These are phyloP conservation scores for Nasua narica DNA, from an alignment of 2,797 vertebrate species.

Conservation along the genomic window DNA sequence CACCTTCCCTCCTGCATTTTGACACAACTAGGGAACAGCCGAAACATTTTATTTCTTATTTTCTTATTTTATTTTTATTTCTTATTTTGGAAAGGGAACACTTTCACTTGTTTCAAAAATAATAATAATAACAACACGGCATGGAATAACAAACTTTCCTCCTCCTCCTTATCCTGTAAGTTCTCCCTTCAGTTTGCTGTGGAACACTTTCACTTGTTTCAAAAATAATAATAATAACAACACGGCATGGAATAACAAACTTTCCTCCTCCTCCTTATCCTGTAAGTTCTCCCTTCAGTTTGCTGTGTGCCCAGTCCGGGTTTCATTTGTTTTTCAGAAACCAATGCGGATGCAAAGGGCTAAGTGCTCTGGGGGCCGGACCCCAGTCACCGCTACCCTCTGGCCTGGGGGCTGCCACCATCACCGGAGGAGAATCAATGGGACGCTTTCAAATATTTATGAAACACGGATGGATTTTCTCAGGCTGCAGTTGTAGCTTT, in stretches of 20 bases:
- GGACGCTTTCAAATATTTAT: slow-evolving; percentile 83
- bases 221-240: background rate
- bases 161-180: background rate
- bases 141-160: background rate
- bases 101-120: background rate
- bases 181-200: no score
- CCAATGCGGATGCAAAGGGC: background rate
- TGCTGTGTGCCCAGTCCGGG: background rate
- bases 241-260: background rate
- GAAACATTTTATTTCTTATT: no score
- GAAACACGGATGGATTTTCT: slow-evolving; percentile 79
- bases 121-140: background rate
- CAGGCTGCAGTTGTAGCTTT: slow-evolving; percentile 79
- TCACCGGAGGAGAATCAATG: slow-evolving; percentile 61
- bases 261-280: background rate
- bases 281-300: no score
- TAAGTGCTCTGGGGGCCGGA: background rate
- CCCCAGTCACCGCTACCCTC: background rate
- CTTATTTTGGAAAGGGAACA: slow-evolving; percentile 11
- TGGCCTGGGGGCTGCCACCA: slow-evolving; percentile 47
- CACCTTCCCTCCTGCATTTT: background rate
- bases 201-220: no score
- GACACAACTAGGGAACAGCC: background rate
- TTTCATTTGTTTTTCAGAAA: background rate
- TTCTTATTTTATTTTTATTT: no score